Evolutionary conservation across 2,888 invertebrate species (phyloP).

Genomic region (Alloscopus bannaensis): DNA sequence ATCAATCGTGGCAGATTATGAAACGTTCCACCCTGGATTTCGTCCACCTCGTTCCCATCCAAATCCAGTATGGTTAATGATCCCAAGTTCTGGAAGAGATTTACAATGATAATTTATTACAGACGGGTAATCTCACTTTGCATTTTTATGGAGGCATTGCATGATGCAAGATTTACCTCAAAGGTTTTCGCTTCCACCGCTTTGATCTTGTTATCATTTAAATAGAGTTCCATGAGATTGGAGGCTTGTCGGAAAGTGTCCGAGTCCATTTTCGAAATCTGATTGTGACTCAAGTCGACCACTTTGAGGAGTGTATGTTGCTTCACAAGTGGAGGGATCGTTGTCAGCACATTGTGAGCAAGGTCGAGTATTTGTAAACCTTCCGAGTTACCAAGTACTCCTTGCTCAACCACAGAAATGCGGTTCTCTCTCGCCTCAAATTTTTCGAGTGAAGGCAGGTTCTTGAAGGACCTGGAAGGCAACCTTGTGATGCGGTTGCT

Average conservation of each 20-base stretch:
- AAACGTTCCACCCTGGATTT: constrained; percentile 85
- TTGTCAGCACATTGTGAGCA: constrained; percentile 85
- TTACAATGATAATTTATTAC: neutral
- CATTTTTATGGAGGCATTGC: neutral
- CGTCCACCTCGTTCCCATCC: constrained; percentile 85
- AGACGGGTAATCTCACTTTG: constrained; percentile 6
- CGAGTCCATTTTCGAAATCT: constrained; percentile 82
- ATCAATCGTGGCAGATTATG: constrained; percentile 82
- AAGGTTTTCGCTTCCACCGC: constrained; percentile 85
- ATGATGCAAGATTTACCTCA: constrained; percentile 59
- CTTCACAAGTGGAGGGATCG: constrained; percentile 84
- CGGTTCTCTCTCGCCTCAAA: constrained; percentile 87
- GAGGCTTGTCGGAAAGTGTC: constrained; percentile 83
- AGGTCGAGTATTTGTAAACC: constrained; percentile 85
- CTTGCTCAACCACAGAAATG: constrained; percentile 83
- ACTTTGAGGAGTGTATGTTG: constrained; percentile 82
- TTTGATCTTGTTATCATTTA: constrained; percentile 85
- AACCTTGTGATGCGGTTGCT: constrained; percentile 85
- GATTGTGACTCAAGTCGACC: constrained; percentile 87
- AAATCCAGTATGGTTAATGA: constrained; percentile 85
- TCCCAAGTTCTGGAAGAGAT: constrained; percentile 76
- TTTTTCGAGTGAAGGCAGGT: constrained; percentile 81
- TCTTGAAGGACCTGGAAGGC: constrained; percentile 79
- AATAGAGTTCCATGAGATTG: constrained; percentile 82
- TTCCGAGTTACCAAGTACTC: constrained; percentile 80